phyloP scores from a whole-genome alignment of 1,140 invertebrate species.

The Lepidotrigona ventralis region DNA sequence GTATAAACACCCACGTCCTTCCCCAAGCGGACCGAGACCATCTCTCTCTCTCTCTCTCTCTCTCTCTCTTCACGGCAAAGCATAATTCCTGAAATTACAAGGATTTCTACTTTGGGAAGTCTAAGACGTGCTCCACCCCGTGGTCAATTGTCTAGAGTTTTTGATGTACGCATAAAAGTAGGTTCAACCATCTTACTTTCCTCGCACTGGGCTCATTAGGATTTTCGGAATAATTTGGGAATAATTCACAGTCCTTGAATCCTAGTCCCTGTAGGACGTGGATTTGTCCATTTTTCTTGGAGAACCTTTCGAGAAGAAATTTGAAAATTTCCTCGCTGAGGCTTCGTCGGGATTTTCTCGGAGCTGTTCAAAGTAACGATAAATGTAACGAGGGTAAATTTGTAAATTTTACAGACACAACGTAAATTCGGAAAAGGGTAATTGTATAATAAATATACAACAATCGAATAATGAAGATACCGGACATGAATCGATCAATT shows the following conservation, averaged over 20 bases:
- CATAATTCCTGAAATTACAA: background rate
- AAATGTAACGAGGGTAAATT: background rate
- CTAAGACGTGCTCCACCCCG: background rate
- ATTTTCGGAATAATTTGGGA: too few relatives aligned
- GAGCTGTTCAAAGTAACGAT: background rate
- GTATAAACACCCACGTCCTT: conserved; percentile 62
- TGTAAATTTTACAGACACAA: too few relatives aligned
- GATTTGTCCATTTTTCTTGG: background rate
- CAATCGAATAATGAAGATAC: background rate
- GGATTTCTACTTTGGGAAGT: background rate
- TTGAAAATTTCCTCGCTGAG: background rate
- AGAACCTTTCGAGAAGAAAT: background rate
- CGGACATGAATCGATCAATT: background rate
- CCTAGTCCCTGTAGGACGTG: too few relatives aligned
- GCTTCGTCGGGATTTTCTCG: background rate
- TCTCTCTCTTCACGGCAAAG: conserved; percentile 2
- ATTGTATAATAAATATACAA: too few relatives aligned
- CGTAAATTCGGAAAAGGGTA: too few relatives aligned
- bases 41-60: conserved; percentile 23
- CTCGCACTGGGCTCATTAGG: too few relatives aligned
- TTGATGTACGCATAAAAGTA: background rate
- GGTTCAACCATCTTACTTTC: too few relatives aligned
- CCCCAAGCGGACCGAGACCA: background rate
- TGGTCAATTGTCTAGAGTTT: background rate
- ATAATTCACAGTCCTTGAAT: too few relatives aligned